Base-by-base conservation (phyloP, 2,797 vertebrate genomes). In the Okamejei kenojei region DNA sequence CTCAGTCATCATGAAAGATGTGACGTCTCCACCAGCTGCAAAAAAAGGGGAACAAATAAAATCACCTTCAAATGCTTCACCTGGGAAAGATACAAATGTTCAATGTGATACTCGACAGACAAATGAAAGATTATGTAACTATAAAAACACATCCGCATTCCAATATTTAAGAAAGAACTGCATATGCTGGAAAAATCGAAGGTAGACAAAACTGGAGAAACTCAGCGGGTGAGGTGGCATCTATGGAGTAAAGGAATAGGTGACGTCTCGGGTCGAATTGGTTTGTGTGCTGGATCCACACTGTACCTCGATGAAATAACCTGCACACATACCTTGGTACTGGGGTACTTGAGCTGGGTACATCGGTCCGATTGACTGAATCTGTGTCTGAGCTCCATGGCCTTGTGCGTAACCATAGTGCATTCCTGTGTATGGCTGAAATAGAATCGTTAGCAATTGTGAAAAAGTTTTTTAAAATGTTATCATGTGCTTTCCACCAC, bases 1-100 rank as follows among this genome's bases (percentile, higher is more conserved):
- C 94, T 99, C 99, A 0, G 98, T 98, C 98, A 99, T 98, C 95
- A 99, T 94, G 95, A 99, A 99, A 76, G 98, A 97, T 73, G 97
- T 97, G 93, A 99, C 95, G 26, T 99, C 99, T 73, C 97, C 96
- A 1, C 97, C 95, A 80, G 97, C 97, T 98, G 93, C 63, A 93
- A 74, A 21, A 93, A 58, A 78, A 82, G 38, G 61, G 61, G 54
- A 61, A 38, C 7, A 68, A 54, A 45, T 23, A 74, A 38, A 88
- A 15, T 17, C 15, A 26, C 35, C 6, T 68, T 88, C 15, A 19
- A 32, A 32, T 21, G 7, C 68, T 19, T 88, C 17, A 26, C 45
- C 13, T 82, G 80, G 80, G 23, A 82, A 23, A 21, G 45, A 81
- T 9, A 54, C 21, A 0, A 79, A 11, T 58, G 23, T 29, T 29